These are phyloP conservation scores for Aotus griseimembra DNA, from an alignment of 2,797 vertebrate genomes.

Conservation along the genomic window DNA sequence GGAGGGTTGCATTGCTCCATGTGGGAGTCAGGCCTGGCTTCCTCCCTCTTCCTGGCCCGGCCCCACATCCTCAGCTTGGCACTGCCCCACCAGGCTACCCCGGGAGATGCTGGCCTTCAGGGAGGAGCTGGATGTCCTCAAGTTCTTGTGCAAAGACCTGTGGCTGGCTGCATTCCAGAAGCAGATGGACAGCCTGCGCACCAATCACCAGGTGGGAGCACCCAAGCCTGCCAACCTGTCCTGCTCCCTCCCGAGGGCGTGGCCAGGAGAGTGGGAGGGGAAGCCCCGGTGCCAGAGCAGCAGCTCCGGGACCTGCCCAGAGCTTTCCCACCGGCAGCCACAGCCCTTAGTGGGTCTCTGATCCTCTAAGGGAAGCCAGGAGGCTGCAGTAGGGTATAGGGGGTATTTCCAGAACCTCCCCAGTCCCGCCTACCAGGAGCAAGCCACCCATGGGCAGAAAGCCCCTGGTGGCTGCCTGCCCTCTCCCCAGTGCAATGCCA, in stretches of 20 bases:
- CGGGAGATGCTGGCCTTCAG: constrained; percentile 90
- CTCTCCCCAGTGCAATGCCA: rapidly evolving
- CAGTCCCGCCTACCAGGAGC: too few relatives aligned
- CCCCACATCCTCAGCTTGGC: constrained; percentile 59
- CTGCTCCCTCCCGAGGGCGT: rapidly evolving
- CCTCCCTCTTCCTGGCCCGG: not conserved
- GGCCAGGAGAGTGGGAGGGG: not conserved
- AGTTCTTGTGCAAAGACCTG: constrained; percentile 93
- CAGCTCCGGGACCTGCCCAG: not conserved
- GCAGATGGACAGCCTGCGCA: constrained; percentile 92
- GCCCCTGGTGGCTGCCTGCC: rapidly evolving
- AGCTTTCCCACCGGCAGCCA: rapidly evolving
- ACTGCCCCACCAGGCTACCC: constrained; percentile 85
- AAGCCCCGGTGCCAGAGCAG: not conserved
- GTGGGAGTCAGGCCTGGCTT: not conserved
- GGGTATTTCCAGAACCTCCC: not conserved
- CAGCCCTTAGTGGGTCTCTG: not conserved
- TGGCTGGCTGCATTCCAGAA: constrained; percentile 91
- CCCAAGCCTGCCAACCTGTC: too few relatives aligned
- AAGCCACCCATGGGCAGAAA: not conserved
- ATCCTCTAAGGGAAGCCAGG: not conserved
- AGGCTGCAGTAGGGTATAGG: rapidly evolving
- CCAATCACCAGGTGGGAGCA: constrained; percentile 91
- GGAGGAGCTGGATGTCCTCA: constrained; percentile 92
- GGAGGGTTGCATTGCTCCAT: not conserved